Base-by-base conservation (phyloP, 2,888 invertebrate genomes). In the Erebia epiphron region DNA sequence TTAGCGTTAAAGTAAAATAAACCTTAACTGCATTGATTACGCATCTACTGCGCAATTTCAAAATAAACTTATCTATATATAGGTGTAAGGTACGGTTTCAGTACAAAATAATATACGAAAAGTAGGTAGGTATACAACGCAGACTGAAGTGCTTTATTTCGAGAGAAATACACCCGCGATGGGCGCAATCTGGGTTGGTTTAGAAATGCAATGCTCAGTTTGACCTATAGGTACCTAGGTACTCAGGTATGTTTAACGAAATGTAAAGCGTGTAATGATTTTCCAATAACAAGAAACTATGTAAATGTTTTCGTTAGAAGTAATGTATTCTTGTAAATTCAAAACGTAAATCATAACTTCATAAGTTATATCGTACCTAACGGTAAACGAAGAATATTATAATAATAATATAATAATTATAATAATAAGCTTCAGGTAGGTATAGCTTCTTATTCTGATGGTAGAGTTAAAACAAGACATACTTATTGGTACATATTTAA, bases 101-200 rank as follows among this genome's bases (percentile, higher is more conserved):
- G 9, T 16, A 63, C 64, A 52, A 52, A 35, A 35, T 35, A 26
- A 35, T 35, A 26, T 35, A 52, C n/a, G 16, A 35, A 52, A 50
- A 5, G 43, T 16, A 62, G 50, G 35, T n/a, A 26, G 50, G 35
- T n/a, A 26, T 49, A 64, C 21, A 64, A 54, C 54, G 64, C 21
- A 35, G n/a, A 16, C 64, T 60, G 61, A 61, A 68, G 68, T 68
- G 69, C 46, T 64, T 69, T 69, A 69, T 69, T 69, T 69, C 50
- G 46, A 69, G 69, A 68, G 63, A 50, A 69, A 21, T 58, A 69
- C 35, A 35, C 49, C n/a, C n/a, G n/a, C 57, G 64, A 50, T 64
- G 49, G 46, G 46, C 16, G 68, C 64, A 49, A 64, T 41, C 63
- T 57, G 63, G 63, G 41, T 57, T 57, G 63, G 63, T 69, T 68